Evolutionary conservation across 1,140 invertebrate genomes (phyloP).

Genomic region (Coenobita brevimanus): DNA sequence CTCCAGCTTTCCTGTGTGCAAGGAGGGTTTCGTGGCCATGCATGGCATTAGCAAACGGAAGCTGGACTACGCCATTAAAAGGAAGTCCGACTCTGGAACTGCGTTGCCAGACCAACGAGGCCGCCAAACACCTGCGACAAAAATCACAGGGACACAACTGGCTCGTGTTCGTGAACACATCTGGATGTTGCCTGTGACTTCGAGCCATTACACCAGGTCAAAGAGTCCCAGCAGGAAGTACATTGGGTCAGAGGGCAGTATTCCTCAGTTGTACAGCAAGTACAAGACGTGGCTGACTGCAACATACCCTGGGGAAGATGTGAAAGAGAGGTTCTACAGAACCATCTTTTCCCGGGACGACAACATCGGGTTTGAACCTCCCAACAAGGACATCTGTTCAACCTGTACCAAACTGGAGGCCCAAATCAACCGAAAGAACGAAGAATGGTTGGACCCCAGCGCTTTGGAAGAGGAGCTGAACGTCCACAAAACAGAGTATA

Average conservation of each 20-base stretch:
- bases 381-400: neutral
- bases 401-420: neutral
- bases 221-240: neutral
- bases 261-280: neutral
- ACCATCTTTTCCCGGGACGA: neutral
- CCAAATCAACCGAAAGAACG: neutral
- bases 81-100: neutral
- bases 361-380: neutral
- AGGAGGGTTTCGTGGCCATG: neutral
- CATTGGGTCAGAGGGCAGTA: neutral
- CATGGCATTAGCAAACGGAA: neutral
- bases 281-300: neutral
- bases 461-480: neutral
- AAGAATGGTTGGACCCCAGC: neutral
- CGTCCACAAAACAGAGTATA: neutral
- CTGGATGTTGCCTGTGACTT: neutral
- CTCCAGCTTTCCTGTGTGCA: neutral
- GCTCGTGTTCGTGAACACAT: neutral
- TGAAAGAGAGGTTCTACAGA: neutral
- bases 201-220: neutral
- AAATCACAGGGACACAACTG: neutral
- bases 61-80: neutral
- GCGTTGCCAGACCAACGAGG: neutral
- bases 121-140: neutral
- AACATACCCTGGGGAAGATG: neutral